Percentiles rank a stretch among this genome's conserved stretches.
phyloP scores from a whole-genome alignment of 2,113 vertebrate species.

The Xiphias gladius region DNA sequence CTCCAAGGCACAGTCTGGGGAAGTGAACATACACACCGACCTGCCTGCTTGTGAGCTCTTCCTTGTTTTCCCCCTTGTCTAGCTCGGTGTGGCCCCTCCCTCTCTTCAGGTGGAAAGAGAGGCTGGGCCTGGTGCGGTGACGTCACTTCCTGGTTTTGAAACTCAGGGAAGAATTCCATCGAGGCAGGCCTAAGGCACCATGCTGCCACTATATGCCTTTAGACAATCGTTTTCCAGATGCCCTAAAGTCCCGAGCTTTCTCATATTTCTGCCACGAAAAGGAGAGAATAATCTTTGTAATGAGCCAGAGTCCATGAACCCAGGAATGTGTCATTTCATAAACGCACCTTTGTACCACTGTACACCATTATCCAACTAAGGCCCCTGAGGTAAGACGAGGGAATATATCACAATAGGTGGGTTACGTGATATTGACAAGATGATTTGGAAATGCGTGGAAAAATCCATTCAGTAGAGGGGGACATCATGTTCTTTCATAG shows the following conservation, averaged over 20 bases:
- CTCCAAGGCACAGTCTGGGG: constrained; percentile 56
- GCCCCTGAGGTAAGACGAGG: constrained; percentile 7
- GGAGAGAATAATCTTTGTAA: constrained; percentile 10
- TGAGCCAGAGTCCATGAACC: constrained; percentile 21
- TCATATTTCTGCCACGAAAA: constrained; percentile 38
- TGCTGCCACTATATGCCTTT: neutral
- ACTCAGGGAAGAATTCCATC: constrained; percentile 34
- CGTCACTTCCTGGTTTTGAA: constrained; percentile 85
- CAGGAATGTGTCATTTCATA: constrained; percentile 59
- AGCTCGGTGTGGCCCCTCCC: constrained; percentile 71
- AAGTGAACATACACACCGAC: constrained; percentile 59
- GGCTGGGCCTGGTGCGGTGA: constrained; percentile 65
- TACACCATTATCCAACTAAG: constrained; percentile 11
- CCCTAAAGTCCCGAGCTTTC: constrained; percentile 20
- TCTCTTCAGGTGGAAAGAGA: constrained; percentile 86
- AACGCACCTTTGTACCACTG: constrained; percentile 53
- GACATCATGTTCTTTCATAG: constrained; percentile 5
- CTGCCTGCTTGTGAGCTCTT: constrained; percentile 72
- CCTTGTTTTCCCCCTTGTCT: constrained; percentile 79
- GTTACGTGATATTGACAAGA: constrained; percentile 62
- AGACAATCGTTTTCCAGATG: neutral
- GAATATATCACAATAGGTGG: constrained; percentile 46
- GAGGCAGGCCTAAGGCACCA: neutral
- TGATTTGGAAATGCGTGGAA: constrained; percentile 52
- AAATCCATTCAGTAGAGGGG: constrained; percentile 39